Percentiles rank a stretch among this genome's conserved stretches.
Conservation (phyloP, 1,140 invertebrate species). For the Homalodisca vitripennis region DNA sequence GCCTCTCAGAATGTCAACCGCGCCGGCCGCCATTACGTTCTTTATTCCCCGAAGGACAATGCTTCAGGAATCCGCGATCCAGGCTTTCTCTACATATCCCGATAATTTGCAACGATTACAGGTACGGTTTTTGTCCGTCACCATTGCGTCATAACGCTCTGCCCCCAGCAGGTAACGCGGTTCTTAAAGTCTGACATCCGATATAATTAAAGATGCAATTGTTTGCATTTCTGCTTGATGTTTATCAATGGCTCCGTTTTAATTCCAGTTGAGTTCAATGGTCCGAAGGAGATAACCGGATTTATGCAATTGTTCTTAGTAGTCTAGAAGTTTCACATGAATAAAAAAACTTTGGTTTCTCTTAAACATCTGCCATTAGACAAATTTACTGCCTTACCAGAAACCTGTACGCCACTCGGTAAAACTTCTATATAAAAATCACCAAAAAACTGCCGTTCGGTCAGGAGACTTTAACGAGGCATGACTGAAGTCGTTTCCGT, state of each 20-base stretch:
- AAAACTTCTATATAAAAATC: neutral
- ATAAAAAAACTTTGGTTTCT: neutral
- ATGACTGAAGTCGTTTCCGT: constrained; percentile 6
- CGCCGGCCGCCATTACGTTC: neutral
- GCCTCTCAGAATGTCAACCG: neutral
- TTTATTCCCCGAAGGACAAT: constrained; percentile 5
- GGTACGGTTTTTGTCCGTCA: constrained; percentile 2
- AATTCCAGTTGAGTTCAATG: no score
- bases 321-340: neutral
- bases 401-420: neutral
- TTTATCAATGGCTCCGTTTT: no score
- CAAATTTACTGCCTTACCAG: neutral
- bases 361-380: neutral
- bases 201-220: no score
- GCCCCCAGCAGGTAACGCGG: no score
- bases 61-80: neutral
- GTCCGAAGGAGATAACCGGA: no score
- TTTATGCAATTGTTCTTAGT: neutral
- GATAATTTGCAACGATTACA: constrained; percentile 19
- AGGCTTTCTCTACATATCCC: constrained; percentile 17
- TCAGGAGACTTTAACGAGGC: constrained; percentile 7
- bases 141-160: constrained; percentile 5
- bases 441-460: neutral
- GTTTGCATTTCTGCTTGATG: no score
- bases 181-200: no score